Percentiles rank a stretch among this genome's conserved stretches.
These are phyloP conservation scores for Sebastes paucispinis DNA, from an alignment of 2,797 vertebrate genomes.

Conservation along the genomic window DNA sequence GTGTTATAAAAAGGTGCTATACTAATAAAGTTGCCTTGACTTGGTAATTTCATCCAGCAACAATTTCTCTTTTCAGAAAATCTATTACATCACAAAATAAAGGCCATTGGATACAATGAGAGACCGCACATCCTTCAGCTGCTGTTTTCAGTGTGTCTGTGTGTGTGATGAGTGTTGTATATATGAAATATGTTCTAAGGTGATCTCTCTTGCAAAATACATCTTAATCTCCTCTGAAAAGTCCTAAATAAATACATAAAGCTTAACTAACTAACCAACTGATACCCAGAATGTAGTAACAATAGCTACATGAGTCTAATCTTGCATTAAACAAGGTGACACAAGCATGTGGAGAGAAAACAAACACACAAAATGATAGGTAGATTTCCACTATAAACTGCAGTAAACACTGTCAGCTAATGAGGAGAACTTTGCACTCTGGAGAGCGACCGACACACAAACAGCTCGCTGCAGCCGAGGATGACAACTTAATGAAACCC, in stretches of 20 bases:
- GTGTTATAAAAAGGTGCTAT: background rate
- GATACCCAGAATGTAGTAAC: background rate
- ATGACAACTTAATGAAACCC: constrained; percentile 67
- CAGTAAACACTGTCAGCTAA: constrained; percentile 14
- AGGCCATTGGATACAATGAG: background rate
- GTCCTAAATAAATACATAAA: background rate
- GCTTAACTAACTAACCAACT: background rate
- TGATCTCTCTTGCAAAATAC: too few relatives aligned
- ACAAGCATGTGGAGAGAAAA: background rate
- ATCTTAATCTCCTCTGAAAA: background rate
- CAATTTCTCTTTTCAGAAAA: background rate
- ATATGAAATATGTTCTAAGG: background rate
- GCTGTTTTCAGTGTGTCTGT: background rate
- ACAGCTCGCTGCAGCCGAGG: constrained; percentile 11
- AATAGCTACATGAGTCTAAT: background rate
- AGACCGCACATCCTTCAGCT: background rate
- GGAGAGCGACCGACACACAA: constrained; percentile 18
- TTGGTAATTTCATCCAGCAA: background rate
- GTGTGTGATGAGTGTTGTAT: too few relatives aligned
- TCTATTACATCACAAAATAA: background rate
- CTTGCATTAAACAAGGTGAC: background rate
- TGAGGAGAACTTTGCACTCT: constrained; percentile 6
- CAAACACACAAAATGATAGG: background rate
- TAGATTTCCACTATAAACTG: constrained; percentile 1
- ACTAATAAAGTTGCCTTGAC: background rate